These are phyloP conservation scores for Chloroceryle amazona DNA, from an alignment of 2,797 vertebrate genomes.

Conservation along the genomic window DNA sequence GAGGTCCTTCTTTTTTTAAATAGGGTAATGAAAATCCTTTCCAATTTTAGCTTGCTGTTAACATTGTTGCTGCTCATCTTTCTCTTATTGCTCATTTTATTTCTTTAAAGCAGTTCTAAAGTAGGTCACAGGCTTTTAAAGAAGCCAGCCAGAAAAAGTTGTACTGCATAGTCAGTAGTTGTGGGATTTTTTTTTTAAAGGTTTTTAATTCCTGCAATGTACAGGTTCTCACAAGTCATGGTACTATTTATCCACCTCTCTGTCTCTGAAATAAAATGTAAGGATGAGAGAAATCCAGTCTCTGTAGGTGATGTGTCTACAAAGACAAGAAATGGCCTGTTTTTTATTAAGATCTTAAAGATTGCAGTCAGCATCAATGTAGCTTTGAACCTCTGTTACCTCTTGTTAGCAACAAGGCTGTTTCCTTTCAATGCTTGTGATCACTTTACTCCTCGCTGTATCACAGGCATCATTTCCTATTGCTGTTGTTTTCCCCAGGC, in stretches of 20 bases:
- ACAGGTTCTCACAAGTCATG: background rate
- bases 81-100: background rate
- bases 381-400: background rate
- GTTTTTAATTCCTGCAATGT: background rate
- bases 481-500: background rate
- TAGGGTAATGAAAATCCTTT: conserved; percentile 11
- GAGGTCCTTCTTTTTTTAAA: background rate
- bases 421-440: background rate
- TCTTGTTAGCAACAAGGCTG: background rate
- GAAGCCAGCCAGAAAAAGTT: background rate
- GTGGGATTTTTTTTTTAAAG: background rate
- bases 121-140: conserved; percentile 38
- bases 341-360: background rate
- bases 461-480: background rate
- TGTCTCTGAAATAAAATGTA: background rate
- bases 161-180: background rate
- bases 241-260: background rate
- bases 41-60: conserved; percentile 29
- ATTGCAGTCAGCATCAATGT: fast-evolving
- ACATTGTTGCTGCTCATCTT: background rate
- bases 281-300: background rate
- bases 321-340: background rate
- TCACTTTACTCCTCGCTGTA: background rate
- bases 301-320: background rate
- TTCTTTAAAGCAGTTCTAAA: conserved; percentile 22